phyloP scores from a whole-genome alignment of 2,888 invertebrate species.

The Parnassius orleans region DNA sequence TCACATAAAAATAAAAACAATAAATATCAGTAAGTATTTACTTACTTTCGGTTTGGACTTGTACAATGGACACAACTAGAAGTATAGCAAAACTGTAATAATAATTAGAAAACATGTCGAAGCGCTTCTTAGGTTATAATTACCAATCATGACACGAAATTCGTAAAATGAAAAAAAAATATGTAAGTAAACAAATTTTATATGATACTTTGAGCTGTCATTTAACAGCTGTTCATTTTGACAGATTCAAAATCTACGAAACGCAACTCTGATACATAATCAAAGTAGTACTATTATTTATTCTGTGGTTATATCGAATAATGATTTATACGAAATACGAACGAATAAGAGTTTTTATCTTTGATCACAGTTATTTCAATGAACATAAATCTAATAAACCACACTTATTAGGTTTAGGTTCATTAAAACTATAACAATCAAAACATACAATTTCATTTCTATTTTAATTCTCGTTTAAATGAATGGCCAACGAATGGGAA shows the following conservation, averaged over 20 bases:
- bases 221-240: constrained; percentile 45
- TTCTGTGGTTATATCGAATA: background rate
- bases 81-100: constrained; percentile 11
- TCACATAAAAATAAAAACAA: no score
- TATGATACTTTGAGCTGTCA: constrained; percentile 18
- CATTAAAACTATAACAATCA: background rate
- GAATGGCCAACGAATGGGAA: background rate
- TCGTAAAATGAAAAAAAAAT: no score
- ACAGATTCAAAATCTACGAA: constrained; percentile 30
- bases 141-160: background rate
- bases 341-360: background rate
- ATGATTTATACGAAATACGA: background rate
- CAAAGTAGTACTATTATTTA: background rate
- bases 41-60: constrained; percentile 26
- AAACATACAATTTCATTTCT: no score
- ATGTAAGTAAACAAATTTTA: background rate
- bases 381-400: background rate
- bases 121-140: background rate
- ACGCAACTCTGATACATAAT: background rate
- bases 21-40: constrained; percentile 4
- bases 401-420: no score
- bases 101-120: constrained; percentile 14
- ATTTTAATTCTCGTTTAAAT: no score
- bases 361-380: constrained; percentile 3
- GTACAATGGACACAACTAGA: constrained; percentile 6